Evolutionary conservation across 2,888 invertebrate genomes (phyloP).

Genomic region (Sceliomorpha sp.): DNA sequence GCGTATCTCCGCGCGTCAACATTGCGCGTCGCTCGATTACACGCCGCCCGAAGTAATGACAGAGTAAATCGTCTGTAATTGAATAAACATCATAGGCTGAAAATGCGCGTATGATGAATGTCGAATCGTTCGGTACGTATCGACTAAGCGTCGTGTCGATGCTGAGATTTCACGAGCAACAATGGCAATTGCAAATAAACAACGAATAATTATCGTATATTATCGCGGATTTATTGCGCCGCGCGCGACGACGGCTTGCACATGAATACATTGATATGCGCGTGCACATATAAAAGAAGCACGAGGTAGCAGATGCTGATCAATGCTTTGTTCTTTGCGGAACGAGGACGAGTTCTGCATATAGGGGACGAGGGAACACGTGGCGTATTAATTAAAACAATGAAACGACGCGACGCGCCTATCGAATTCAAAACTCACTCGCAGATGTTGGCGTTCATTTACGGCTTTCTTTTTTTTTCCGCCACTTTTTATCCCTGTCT

Average conservation of each 20-base stretch:
- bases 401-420: conserved; percentile 62
- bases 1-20: too few relatives aligned
- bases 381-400: conserved; percentile 76
- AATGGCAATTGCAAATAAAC: conserved; percentile 52
- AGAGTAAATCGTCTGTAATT: conserved; percentile 29
- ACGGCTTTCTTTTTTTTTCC: conserved; percentile 41
- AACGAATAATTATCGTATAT: conserved; percentile 55
- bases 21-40: too few relatives aligned
- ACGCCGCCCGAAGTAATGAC: conserved; percentile 31
- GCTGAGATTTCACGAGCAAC: conserved; percentile 39
- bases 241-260: conserved; percentile 47
- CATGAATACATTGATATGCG: conserved; percentile 53
- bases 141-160: conserved; percentile 12
- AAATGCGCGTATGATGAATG: conserved; percentile 27
- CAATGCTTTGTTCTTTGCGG: conserved; percentile 63
- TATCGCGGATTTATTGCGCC: conserved; percentile 52
- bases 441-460: conserved; percentile 57
- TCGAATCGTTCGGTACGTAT: conserved; percentile 15
- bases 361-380: conserved; percentile 62
- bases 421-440: conserved; percentile 58
- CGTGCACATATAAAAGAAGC: conserved; percentile 52
- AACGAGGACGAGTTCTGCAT: conserved; percentile 52
- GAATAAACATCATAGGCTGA: conserved; percentile 32
- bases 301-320: conserved; percentile 67
- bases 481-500: conserved; percentile 44